phyloP scores from a whole-genome alignment of 2,113 vertebrate genomes.

The Cariama cristata region DNA sequence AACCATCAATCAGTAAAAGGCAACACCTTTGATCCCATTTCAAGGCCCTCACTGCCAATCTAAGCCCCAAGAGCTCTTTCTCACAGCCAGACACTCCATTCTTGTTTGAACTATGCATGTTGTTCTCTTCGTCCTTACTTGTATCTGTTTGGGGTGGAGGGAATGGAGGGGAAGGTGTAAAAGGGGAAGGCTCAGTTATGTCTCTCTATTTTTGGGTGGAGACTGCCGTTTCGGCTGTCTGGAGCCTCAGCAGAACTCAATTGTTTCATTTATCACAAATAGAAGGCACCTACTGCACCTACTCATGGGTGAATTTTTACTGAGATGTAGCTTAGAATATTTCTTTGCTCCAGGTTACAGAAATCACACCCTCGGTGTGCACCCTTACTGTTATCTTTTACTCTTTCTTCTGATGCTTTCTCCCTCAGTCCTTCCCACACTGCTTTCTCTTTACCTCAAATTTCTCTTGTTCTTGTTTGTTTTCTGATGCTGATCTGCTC shows the following conservation, averaged over 20 bases:
- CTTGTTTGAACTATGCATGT: not conserved
- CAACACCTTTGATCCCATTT: not conserved
- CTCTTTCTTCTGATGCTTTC: not conserved
- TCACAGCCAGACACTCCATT: not conserved
- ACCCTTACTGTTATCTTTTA: not conserved
- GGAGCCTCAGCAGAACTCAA: not conserved
- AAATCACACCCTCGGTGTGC: not conserved
- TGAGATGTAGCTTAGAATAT: not conserved
- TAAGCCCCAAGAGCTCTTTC: not conserved
- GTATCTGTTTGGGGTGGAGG: not conserved
- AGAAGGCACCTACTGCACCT: slow-evolving; percentile 5
- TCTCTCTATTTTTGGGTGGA: not conserved
- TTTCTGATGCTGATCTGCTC: not conserved
- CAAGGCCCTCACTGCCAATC: not conserved
- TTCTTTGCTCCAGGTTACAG: not conserved
- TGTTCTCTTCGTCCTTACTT: not conserved
- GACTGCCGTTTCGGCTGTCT: not conserved
- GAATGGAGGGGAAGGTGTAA: not conserved
- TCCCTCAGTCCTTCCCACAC: not conserved
- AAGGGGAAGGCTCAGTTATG: not conserved
- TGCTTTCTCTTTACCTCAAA: not conserved
- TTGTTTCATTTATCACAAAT: not conserved
- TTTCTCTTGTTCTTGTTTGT: not conserved
- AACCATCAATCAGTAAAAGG: not conserved
- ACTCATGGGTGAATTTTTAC: slow-evolving; percentile 1